Base-by-base conservation (phyloP, 2,113 vertebrate genomes). In the Sterrhoptilus dennistouni region DNA sequence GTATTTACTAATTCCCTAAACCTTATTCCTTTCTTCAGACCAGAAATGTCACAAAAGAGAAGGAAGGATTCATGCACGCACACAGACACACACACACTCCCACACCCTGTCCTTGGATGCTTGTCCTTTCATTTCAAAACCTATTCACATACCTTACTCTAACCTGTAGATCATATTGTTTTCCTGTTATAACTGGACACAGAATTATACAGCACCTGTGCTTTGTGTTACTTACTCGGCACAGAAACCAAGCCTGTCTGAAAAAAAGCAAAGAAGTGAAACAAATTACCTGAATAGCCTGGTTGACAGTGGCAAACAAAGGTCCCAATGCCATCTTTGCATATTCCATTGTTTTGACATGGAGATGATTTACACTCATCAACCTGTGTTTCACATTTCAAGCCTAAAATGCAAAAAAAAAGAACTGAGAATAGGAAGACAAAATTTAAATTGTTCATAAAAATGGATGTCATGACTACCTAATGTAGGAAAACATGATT, bases 331-430 rank as follows among this genome's bases (percentile, higher is more conserved):
- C 94, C 98, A 83, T 99, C 99, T 93, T 97, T 98, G 95, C 99
- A 99, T 35, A 98, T 72, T 47, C 98, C 99, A 65, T 96, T 98
- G 76, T 99, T 99, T 90, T 98, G 98, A 94, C 99, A 99, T 1
- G 99, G 99, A 86, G 97, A 93, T 4, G 99, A 99, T 85, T 98
- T 98, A 93, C 99, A 99, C 76, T 99, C 99, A 76, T 99, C 98
- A 53, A 99, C 97, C 96, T 99, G 98, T 44, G 97, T 97, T 97
- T 99, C 99, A 98, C 99, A 99, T 93, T 99, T 99, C 72, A 99
- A 98, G 75, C 99, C 99, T 99, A 93, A 68, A 97, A 96, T 11
- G 65, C 28, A 98, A 97, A 94, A 57, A 45, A 95, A 95, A 89
- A 23, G 53, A 70, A 70, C 19, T 28, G 38, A 74, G 53, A 91